Evolutionary conservation across 2,113 vertebrate species (phyloP).

Genomic region (Martes martes): DNA sequence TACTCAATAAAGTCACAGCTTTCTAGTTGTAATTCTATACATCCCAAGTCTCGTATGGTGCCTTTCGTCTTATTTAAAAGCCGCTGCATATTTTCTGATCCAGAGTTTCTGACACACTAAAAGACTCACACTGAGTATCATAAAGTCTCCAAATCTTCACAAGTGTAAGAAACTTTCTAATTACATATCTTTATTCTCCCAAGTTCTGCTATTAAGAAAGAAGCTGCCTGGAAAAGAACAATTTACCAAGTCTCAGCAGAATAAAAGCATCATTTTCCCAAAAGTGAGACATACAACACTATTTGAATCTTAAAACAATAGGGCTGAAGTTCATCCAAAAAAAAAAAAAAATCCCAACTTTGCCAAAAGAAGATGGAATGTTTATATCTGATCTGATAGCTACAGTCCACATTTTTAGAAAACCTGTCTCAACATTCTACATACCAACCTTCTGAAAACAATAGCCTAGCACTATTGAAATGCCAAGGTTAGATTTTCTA

Average conservation of each 20-base stretch:
- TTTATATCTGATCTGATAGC: neutral
- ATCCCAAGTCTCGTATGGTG: neutral
- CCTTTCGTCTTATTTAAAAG: neutral
- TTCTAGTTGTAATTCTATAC: neutral
- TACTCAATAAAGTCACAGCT: neutral
- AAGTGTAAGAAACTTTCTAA: neutral
- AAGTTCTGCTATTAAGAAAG: neutral
- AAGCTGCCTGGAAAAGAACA: neutral
- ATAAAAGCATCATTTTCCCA: neutral
- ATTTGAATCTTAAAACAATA: slow-evolving; percentile 24
- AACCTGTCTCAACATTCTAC: neutral
- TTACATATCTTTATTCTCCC: neutral
- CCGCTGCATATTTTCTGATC: neutral
- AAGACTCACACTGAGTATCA: neutral
- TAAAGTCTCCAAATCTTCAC: neutral
- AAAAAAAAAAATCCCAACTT: neutral
- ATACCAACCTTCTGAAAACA: neutral
- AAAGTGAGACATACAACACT: neutral
- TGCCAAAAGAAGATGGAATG: neutral
- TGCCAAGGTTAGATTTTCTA: neutral
- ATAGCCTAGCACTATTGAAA: neutral
- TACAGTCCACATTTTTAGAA: neutral
- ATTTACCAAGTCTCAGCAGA: neutral
- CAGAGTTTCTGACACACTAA: neutral
- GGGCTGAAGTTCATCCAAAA: neutral